These are phyloP conservation scores for Pyrrhia umbra DNA, from an alignment of 2,888 invertebrate genomes.

Conservation along the genomic window DNA sequence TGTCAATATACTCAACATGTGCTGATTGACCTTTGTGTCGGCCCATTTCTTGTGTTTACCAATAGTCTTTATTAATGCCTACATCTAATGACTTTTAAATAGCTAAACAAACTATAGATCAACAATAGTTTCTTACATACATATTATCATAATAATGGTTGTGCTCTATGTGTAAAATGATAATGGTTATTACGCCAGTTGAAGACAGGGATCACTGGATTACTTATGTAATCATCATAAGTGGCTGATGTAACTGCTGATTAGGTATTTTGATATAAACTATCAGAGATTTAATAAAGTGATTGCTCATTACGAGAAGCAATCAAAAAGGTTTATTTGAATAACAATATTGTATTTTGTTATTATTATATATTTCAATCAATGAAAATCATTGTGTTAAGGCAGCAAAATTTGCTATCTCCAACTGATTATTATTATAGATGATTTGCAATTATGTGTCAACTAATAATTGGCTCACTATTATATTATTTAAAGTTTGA, in stretches of 20 bases:
- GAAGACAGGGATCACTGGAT: constrained; percentile 30
- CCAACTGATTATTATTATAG: not conserved
- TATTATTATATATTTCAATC: not conserved
- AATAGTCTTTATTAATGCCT: constrained; percentile 7
- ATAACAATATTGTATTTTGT: constrained; percentile 2
- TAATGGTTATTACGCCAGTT: constrained; percentile 16
- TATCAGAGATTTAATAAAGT: constrained; percentile 39
- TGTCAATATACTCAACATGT: constrained; percentile 17
- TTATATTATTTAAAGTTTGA: not conserved
- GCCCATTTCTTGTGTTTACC: constrained; percentile 16
- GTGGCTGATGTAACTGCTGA: constrained; percentile 29
- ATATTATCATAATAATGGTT: constrained; percentile 16
- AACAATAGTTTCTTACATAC: constrained; percentile 19
- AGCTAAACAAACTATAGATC: constrained; percentile 26
- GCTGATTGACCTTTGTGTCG: constrained; percentile 46
- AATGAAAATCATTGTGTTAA: not conserved
- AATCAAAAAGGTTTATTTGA: constrained; percentile 10
- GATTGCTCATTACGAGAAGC: constrained; percentile 15
- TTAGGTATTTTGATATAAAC: constrained; percentile 25
- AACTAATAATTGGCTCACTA: not conserved
- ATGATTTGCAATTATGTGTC: not conserved
- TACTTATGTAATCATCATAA: constrained; percentile 37
- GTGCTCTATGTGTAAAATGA: constrained; percentile 19
- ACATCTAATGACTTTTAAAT: constrained; percentile 10
- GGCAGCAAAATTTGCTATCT: not conserved